These are phyloP conservation scores for Talpa occidentalis DNA, from an alignment of 2,113 vertebrate genomes.

Conservation along the genomic window DNA sequence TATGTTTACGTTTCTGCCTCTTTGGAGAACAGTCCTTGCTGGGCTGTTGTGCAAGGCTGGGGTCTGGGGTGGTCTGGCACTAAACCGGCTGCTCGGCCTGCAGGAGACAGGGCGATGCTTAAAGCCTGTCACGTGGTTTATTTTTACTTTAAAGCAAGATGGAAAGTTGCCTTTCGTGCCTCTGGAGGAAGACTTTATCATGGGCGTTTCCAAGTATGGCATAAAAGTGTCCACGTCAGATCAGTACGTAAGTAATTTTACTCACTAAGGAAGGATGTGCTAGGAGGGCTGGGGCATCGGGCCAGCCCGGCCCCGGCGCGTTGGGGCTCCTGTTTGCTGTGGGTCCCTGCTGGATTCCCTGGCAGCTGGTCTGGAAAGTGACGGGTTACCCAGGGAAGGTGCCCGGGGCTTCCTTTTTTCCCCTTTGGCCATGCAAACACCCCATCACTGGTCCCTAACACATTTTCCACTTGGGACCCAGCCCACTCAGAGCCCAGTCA, in stretches of 20 bases:
- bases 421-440: not conserved
- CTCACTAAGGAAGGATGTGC: not conserved
- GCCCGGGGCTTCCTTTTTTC: not conserved
- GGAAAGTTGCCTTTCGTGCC: slow-evolving; percentile 98
- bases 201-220: slow-evolving; percentile 96
- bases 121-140: slow-evolving; percentile 46
- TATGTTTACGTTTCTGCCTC: not conserved
- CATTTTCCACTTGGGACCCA: not conserved
- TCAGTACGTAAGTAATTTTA: slow-evolving; percentile 93
- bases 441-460: not conserved
- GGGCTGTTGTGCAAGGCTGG: too few species aligned
- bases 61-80: too few species aligned
- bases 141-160: slow-evolving; percentile 93
- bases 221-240: slow-evolving; percentile 96
- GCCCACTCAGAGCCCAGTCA: too few species aligned
- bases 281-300: not conserved
- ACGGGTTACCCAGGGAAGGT: not conserved
- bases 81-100: too few species aligned
- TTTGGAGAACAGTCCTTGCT: not conserved
- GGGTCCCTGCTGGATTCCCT: not conserved
- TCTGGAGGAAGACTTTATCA: slow-evolving; percentile 95
- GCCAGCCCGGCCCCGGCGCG: not conserved
- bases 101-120: too few species aligned
- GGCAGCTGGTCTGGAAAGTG: not conserved
- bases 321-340: not conserved